Conservation (phyloP, 1,140 invertebrate species). For the Hypsibius dujardini region DNA sequence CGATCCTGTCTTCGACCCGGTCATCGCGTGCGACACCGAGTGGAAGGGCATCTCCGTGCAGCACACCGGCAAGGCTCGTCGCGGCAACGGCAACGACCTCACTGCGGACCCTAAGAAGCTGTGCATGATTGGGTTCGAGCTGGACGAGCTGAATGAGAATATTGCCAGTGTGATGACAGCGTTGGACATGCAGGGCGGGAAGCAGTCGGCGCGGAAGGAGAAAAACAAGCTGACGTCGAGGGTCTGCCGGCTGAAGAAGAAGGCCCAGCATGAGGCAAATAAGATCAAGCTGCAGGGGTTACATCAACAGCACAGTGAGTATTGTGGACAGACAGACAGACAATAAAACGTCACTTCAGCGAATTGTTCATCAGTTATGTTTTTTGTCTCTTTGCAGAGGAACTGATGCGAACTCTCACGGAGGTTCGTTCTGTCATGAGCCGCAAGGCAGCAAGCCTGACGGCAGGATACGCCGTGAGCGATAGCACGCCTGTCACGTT, state of each 20-base stretch:
- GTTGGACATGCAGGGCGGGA: slow-evolving; percentile 30
- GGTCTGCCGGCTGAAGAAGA: slow-evolving; percentile 32
- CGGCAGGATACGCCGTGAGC: no score
- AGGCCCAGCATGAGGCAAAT: slow-evolving; percentile 36
- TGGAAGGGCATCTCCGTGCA: slow-evolving; percentile 22
- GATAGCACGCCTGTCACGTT: no score
- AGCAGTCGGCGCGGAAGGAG: slow-evolving; percentile 81
- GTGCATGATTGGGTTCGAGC: slow-evolving; percentile 68
- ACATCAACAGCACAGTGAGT: neutral
- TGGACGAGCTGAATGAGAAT: slow-evolving; percentile 71
- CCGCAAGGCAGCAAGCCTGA: no score
- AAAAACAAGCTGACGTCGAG: slow-evolving; percentile 90
- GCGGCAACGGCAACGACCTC: slow-evolving; percentile 91
- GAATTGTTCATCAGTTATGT: no score
- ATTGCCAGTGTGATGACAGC: slow-evolving; percentile 76
- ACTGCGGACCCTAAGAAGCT: slow-evolving; percentile 84
- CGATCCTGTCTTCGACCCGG: slow-evolving; percentile 77
- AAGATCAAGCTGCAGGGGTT: slow-evolving; percentile 26
- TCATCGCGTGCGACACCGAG: slow-evolving; percentile 26
- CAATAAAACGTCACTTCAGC: no score
- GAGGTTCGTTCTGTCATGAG: no score
- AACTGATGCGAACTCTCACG: no score
- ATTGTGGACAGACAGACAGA: no score
- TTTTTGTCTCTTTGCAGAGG: no score
- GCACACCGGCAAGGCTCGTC: slow-evolving; percentile 70